Percentiles rank a stretch among this genome's conserved stretches.
Evolutionary conservation across 2,113 vertebrate species (phyloP).

Genomic region (Ceyx cyanopectus): DNA sequence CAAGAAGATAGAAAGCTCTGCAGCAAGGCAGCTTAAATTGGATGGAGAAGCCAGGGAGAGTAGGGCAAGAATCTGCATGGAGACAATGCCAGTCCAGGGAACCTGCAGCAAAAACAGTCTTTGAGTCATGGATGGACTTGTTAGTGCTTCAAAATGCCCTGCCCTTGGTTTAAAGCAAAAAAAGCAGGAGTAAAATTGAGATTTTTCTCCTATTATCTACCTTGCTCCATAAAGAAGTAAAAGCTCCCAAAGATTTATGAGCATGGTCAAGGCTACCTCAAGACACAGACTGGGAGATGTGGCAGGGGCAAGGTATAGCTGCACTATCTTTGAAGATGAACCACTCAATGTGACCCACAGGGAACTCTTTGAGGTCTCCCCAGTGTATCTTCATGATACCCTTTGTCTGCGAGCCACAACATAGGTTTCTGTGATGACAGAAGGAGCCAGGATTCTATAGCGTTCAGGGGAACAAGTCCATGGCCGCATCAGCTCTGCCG

Average conservation of each 20-base stretch:
- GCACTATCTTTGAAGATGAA: fast-evolving
- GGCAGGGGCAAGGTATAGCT: not conserved
- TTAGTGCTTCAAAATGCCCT: fast-evolving
- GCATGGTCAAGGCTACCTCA: not conserved
- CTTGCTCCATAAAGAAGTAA: not conserved
- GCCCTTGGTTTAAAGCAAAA: not conserved
- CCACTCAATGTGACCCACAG: fast-evolving
- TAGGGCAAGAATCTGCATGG: not conserved
- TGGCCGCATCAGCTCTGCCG: not conserved
- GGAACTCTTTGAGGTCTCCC: not conserved
- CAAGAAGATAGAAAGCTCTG: not conserved
- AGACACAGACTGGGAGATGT: fast-evolving
- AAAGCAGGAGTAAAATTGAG: not conserved
- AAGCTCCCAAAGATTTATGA: not conserved
- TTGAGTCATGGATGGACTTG: not conserved
- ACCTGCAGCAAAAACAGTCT: not conserved
- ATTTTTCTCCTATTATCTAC: not conserved
- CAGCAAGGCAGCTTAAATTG: not conserved
- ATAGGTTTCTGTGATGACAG: not conserved
- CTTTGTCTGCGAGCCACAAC: not conserved
- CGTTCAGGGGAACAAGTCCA: fast-evolving
- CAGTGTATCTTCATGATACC: not conserved
- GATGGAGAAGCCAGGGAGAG: not conserved
- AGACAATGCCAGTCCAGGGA: not conserved
- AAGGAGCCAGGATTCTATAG: not conserved